These are phyloP conservation scores for Anthoscopus minutus DNA, from an alignment of 2,113 vertebrate genomes.

Conservation along the genomic window DNA sequence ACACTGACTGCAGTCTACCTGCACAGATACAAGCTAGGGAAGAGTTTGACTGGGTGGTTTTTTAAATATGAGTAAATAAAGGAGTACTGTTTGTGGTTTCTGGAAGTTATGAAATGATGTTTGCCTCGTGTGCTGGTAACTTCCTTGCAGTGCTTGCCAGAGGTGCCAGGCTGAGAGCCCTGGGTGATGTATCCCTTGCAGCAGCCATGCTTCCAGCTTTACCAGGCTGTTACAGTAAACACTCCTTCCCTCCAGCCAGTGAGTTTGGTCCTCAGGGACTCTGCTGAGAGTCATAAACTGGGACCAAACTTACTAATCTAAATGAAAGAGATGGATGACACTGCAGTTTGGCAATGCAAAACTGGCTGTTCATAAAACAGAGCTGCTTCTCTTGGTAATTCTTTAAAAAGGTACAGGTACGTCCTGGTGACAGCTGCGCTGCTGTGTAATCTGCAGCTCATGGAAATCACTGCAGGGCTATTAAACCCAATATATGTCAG, in stretches of 20 bases:
- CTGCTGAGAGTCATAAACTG: not conserved
- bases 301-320: not conserved
- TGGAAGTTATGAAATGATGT: not conserved
- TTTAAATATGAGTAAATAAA: not conserved
- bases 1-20: not conserved
- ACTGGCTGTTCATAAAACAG: not conserved
- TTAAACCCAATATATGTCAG: not conserved
- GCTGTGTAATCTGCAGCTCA: rapidly evolving
- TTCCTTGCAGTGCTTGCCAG: not conserved
- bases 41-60: not conserved
- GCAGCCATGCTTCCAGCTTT: not conserved
- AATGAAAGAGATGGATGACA: not conserved
- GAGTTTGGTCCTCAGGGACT: not conserved
- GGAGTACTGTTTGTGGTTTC: not conserved
- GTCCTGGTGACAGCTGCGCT: rapidly evolving
- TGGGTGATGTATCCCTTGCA: rapidly evolving
- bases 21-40: not conserved
- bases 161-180: not conserved
- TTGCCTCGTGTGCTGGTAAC: not conserved
- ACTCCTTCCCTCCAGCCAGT: not conserved
- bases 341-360: not conserved
- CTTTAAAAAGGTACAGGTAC: not conserved
- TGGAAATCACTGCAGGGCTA: rapidly evolving
- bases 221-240: not conserved
- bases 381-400: not conserved